Evolutionary conservation across 2,113 vertebrate genomes (phyloP), one percentile per base, ranked within the genome.

Genomic region (Ictalurus furcatus): DNA sequence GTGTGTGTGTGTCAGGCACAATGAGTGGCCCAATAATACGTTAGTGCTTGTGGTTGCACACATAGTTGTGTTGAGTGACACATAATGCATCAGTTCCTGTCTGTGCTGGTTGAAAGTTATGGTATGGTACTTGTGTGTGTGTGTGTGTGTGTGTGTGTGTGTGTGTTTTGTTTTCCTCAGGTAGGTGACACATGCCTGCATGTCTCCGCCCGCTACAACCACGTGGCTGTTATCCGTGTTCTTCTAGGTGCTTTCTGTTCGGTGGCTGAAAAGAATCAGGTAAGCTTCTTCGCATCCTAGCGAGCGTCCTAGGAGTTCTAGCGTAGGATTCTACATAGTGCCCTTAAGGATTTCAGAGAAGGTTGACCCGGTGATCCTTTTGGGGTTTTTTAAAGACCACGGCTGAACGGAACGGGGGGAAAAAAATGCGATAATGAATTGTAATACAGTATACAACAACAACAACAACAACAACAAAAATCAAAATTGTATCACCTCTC

Each of bases 161-260:
- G n/a, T 67, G 30, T 69, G 48, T 52, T 48, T 28, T 86, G 59
- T 84, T 63, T 89, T 56, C 54, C 30, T 79, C 95, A 99, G 98
- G 96, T 94, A 86, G 98, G 98, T 82, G 98, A 99, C 90, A 97
- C 97, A 59, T 98, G 98, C 96, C 95, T 99, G 94, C 98, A 99
- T 92, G 96, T 99, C 87, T 97, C 97, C 0, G 97, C 97, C 4
- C 97, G 98, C 90, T 99, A 99, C 94, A 99, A 99, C 95, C 98
- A 99, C 89, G 95, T 98, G 91, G 92, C 96, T 83, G 95, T 99
- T 95, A 94, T 98, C 93, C 97, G 96, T 91, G 96, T 98, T 91
- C 96, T 99, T 88, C 97, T 99, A 91, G 97, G 97, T 91, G 97
- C 97, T 92, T 98, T 99, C 94, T 99, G 98, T 96, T 98, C 98